These are phyloP conservation scores for Nansenia antarctica DNA, from an alignment of 2,113 vertebrate species.

Conservation along the genomic window DNA sequence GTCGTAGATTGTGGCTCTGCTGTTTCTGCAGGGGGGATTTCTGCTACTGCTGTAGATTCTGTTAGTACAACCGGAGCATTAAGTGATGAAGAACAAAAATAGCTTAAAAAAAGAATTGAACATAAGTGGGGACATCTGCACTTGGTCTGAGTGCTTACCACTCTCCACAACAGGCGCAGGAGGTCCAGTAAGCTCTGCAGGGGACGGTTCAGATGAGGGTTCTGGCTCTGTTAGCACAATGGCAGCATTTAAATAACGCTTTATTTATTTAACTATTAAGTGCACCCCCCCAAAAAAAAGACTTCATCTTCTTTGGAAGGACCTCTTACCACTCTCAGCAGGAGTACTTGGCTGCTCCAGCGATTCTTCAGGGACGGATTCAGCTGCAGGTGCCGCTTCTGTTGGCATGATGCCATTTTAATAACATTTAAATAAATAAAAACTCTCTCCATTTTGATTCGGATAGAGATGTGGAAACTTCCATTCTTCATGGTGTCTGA, in stretches of 20 bases:
- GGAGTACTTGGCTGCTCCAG: conserved; percentile 22
- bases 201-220: background rate
- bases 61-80: conserved; percentile 40
- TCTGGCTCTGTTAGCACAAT: background rate
- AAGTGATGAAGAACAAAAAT: conserved; percentile 17
- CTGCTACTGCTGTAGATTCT: conserved; percentile 52
- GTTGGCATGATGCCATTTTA: background rate
- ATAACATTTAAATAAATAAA: background rate
- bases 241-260: background rate
- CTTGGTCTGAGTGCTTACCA: conserved; percentile 11
- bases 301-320: background rate
- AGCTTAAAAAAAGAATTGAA: conserved; percentile 6
- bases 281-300: background rate
- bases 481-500: background rate
- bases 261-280: background rate
- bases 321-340: conserved; percentile 39
- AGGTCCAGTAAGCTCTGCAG: background rate
- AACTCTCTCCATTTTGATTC: background rate
- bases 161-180: background rate
- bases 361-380: conserved; percentile 2
- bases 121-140: conserved; percentile 4
- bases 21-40: conserved; percentile 41
- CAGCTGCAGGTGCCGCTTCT: background rate
- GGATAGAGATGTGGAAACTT: background rate
- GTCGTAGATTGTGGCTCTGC: conserved; percentile 39